These are phyloP conservation scores for Sternotherus odoratus DNA, from an alignment of 2,797 vertebrate species.

Conservation along the genomic window DNA sequence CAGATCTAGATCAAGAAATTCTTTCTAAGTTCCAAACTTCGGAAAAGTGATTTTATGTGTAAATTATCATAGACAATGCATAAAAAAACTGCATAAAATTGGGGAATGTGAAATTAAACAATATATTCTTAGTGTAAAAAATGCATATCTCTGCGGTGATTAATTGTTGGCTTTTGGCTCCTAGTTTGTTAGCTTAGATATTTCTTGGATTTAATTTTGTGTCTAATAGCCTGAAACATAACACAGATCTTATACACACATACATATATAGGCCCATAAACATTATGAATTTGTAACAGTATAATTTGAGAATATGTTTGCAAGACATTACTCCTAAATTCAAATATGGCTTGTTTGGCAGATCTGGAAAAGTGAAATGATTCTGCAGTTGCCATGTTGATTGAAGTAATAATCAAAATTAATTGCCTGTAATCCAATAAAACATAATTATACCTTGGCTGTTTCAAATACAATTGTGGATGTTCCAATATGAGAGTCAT, in stretches of 20 bases:
- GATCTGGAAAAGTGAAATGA: conserved; percentile 24
- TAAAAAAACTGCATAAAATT: neutral
- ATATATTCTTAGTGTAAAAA: neutral
- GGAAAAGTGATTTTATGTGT: too few relatives aligned
- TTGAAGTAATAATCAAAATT: conserved; percentile 62
- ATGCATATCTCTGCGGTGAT: neutral
- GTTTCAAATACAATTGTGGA: conserved; percentile 50
- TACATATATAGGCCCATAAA: conserved; percentile 22
- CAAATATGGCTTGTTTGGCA: conserved; percentile 37
- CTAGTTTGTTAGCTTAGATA: neutral
- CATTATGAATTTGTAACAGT: conserved; percentile 32
- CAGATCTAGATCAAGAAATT: too few relatives aligned
- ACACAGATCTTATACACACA: neutral
- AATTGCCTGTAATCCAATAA: conserved; percentile 59
- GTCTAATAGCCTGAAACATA: conserved; percentile 8
- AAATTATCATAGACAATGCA: neutral
- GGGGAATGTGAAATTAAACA: conserved; percentile 7
- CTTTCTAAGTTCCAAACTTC: too few relatives aligned
- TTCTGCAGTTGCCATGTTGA: conserved; percentile 53
- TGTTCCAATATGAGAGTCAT: conserved; percentile 26
- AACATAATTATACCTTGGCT: conserved; percentile 60
- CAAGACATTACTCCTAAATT: conserved; percentile 28
- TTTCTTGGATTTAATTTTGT: conserved; percentile 33
- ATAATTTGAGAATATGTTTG: conserved; percentile 36
- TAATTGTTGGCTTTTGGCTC: conserved; percentile 20